phyloP scores from a whole-genome alignment of 2,888 invertebrate genomes.

The Amblyjoppa proteus region DNA sequence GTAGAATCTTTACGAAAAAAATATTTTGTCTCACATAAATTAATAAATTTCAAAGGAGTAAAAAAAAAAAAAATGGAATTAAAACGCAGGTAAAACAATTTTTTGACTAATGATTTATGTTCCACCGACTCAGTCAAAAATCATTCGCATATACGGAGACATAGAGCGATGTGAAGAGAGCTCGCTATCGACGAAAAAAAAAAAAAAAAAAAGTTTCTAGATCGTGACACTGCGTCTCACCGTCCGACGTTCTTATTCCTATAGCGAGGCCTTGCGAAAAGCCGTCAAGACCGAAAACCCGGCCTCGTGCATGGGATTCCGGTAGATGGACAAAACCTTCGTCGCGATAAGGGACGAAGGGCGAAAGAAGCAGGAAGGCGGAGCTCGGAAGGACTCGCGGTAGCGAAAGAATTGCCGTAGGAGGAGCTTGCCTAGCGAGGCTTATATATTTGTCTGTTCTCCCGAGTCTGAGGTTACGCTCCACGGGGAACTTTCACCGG shows the following conservation, averaged over 20 bases:
- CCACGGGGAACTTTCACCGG: constrained; percentile 28
- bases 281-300: neutral
- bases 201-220: constrained; percentile 17
- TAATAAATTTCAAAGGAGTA: no score
- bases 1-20: no score
- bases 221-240: constrained; percentile 67
- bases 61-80: no score
- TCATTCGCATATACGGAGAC: neutral
- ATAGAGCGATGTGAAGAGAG: neutral
- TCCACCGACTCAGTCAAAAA: neutral
- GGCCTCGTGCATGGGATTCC: neutral
- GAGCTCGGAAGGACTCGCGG: constrained; percentile 29
- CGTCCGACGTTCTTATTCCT: constrained; percentile 51
- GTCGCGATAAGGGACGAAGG: constrained; percentile 65
- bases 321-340: constrained; percentile 9
- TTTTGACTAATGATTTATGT: no score
- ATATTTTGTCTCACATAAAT: no score
- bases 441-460: constrained; percentile 59
- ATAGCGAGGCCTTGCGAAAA: constrained; percentile 29
- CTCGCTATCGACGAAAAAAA: constrained; percentile 17
- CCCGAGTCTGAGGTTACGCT: constrained; percentile 54
- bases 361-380: constrained; percentile 64
- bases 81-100: no score
- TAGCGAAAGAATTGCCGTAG: constrained; percentile 47
- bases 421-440: constrained; percentile 45